These are phyloP conservation scores for Tympanuchus pallidicinctus DNA, from an alignment of 2,113 vertebrate species.

Conservation along the genomic window DNA sequence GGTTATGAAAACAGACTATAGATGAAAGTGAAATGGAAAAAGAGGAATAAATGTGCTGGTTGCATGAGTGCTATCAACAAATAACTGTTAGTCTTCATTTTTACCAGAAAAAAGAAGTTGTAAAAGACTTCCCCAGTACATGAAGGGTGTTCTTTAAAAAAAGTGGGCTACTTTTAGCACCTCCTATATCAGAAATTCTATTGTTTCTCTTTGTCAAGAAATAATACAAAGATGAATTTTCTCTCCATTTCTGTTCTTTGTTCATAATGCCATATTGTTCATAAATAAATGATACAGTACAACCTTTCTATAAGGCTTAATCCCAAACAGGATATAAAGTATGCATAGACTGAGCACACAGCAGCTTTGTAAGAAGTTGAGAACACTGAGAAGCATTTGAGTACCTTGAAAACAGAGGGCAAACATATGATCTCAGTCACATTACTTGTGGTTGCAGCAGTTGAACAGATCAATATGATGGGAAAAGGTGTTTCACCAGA, in stretches of 20 bases:
- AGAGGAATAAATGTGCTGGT: not conserved
- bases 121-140: not conserved
- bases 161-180: constrained; percentile 22
- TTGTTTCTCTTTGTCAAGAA: constrained; percentile 39
- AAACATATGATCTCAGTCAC: not conserved
- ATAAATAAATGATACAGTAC: not conserved
- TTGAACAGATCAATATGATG: too few species aligned
- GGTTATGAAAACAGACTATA: constrained; percentile 20
- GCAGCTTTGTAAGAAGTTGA: not conserved
- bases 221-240: constrained; percentile 19
- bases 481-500: too few species aligned
- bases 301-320: not conserved
- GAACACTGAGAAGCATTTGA: not conserved
- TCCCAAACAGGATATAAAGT: not conserved
- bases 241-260: not conserved
- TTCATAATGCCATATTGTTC: not conserved
- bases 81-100: not conserved
- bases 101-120: not conserved
- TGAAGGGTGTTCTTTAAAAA: constrained; percentile 12
- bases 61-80: not conserved
- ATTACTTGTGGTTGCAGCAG: not conserved
- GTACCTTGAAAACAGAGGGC: not conserved
- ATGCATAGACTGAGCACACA: not conserved
- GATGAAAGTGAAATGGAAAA: constrained; percentile 32
- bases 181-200: not conserved